A percentile compares a stretch with the other conserved stretches of the same genome.
Conservation (phyloP, 2,888 invertebrate genomes). For the Drosophila lutescens region DNA sequence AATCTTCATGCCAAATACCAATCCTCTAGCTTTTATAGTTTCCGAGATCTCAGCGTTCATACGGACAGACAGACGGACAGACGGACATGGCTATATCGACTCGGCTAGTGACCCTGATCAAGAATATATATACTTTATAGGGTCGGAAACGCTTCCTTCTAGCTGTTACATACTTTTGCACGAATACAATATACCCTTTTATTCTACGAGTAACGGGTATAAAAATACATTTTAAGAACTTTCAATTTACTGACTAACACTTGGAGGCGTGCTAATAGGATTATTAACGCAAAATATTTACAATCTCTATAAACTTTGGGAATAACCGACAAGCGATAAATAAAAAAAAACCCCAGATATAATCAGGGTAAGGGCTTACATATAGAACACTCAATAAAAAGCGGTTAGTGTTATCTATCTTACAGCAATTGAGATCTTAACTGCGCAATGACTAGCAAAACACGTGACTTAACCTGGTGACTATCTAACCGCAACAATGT, state of each 20-base stretch:
- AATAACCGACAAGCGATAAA: not conserved
- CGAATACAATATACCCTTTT: too few relatives aligned
- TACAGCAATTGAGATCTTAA: slow-evolving; percentile 2
- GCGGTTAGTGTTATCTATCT: not conserved
- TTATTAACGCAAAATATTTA: slow-evolving; percentile 1
- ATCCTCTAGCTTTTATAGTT: too few relatives aligned
- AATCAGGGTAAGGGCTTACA: not conserved
- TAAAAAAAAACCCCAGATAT: not conserved
- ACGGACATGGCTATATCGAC: too few relatives aligned
- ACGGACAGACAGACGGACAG: too few relatives aligned
- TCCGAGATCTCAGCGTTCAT: too few relatives aligned
- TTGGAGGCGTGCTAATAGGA: not conserved
- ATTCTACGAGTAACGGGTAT: too few relatives aligned
- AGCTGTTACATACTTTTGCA: too few relatives aligned
- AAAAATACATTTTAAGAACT: too few relatives aligned
- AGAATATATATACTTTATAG: too few relatives aligned
- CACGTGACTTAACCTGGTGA: slow-evolving; percentile 18
- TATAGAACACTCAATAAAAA: not conserved
- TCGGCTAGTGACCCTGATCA: too few relatives aligned
- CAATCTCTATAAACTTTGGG: not conserved
- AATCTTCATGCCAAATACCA: too few relatives aligned
- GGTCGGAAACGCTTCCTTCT: too few relatives aligned
- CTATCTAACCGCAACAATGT: slow-evolving; percentile 32
- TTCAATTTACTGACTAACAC: not conserved
- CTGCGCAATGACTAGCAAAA: slow-evolving; percentile 20